Evolutionary conservation across 2,888 invertebrate species (phyloP).

Genomic region (Eucriotettix oculatus): DNA sequence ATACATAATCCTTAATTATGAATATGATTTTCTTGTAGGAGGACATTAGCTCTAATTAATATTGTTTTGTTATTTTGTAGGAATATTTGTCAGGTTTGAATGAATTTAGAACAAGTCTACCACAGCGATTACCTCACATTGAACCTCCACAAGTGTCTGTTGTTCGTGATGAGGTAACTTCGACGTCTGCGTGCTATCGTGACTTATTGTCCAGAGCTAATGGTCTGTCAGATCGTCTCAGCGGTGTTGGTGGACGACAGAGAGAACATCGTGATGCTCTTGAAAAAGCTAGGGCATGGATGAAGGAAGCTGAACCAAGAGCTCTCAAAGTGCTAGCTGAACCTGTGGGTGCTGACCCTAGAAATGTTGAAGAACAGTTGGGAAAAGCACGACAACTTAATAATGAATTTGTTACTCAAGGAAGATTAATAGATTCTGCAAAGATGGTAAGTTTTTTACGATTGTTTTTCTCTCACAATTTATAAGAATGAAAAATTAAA

Average conservation of each 20-base stretch:
- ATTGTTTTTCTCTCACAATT: not conserved
- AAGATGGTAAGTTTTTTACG: constrained; percentile 38
- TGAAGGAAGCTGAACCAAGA: constrained; percentile 62
- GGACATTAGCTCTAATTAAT: too few species aligned
- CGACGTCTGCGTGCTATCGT: constrained; percentile 61
- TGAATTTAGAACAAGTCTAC: constrained; percentile 71
- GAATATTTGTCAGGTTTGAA: constrained; percentile 70
- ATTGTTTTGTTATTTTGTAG: constrained; percentile 22
- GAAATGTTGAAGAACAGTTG: constrained; percentile 74
- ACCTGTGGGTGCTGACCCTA: constrained; percentile 71
- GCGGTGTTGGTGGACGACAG: constrained; percentile 60
- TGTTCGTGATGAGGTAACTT: constrained; percentile 59
- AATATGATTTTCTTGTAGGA: too few species aligned
- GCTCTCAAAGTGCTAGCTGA: constrained; percentile 61
- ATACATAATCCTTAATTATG: too few species aligned
- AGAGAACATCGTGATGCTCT: constrained; percentile 67
- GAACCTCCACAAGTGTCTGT: constrained; percentile 55
- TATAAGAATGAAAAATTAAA: too few species aligned
- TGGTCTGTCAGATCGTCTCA: constrained; percentile 61
- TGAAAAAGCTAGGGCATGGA: constrained; percentile 65
- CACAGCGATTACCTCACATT: constrained; percentile 66
- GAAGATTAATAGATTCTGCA: constrained; percentile 67
- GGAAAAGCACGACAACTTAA: constrained; percentile 67
- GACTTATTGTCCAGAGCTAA: constrained; percentile 72
- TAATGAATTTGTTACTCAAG: constrained; percentile 74